Conservation (phyloP, 2,797 vertebrate species). For the Muscicapa striata region DNA sequence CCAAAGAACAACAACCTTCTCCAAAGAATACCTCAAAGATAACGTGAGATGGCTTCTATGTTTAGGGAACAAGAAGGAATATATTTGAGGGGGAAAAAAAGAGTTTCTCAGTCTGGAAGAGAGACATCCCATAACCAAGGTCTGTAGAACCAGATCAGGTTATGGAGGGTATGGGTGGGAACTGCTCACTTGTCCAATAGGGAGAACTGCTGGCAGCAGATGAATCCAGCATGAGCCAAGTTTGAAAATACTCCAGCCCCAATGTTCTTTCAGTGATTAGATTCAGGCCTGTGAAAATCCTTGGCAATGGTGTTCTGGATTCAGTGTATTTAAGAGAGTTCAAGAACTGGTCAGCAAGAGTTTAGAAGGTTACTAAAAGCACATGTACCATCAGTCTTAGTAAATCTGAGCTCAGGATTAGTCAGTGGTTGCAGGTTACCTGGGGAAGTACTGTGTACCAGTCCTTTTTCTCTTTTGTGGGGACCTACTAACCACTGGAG, state of each 20-base stretch:
- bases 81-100: not conserved
- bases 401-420: not conserved
- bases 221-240: not conserved
- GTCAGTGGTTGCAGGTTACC: not conserved
- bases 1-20: not conserved
- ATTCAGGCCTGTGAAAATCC: not conserved
- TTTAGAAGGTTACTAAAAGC: not conserved
- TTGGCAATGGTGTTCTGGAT: not conserved
- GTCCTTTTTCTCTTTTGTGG: not conserved
- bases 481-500: not conserved
- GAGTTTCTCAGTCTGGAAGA: not conserved
- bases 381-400: not conserved
- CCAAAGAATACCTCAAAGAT: not conserved
- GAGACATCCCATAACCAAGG: fast-evolving
- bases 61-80: not conserved
- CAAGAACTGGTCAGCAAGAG: not conserved
- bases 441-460: not conserved
- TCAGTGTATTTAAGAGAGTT: not conserved
- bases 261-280: not conserved
- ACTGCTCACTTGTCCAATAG: not conserved
- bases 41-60: not conserved
- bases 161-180: not conserved
- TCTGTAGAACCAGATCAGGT: not conserved
- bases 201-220: not conserved
- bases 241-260: not conserved